phyloP scores from a whole-genome alignment of 2,797 vertebrate species.

The Rhincodon typus region DNA sequence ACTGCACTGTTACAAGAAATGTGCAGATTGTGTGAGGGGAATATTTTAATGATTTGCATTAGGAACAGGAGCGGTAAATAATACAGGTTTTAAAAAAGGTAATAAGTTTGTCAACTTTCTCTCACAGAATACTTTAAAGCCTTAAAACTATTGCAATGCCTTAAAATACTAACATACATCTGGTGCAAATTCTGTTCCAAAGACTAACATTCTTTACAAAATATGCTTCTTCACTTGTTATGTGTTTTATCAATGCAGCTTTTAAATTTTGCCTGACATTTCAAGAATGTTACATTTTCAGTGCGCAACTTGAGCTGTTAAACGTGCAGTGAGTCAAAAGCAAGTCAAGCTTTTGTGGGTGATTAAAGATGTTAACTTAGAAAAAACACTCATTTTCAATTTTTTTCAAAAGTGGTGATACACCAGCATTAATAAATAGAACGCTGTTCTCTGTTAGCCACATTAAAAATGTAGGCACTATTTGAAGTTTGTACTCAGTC shows the following conservation, averaged over 20 bases:
- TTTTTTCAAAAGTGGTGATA: neutral
- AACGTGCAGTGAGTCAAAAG: neutral
- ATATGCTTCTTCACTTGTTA: neutral
- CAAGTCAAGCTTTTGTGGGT: neutral
- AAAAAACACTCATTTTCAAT: too few species aligned
- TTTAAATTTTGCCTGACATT: neutral
- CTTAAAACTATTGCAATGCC: neutral
- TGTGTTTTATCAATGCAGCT: neutral
- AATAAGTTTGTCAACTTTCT: neutral
- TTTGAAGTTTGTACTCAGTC: neutral
- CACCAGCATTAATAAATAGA: neutral
- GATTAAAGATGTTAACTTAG: neutral
- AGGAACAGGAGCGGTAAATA: neutral
- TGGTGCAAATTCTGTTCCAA: neutral
- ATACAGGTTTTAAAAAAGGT: neutral
- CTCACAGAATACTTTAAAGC: neutral
- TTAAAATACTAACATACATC: neutral
- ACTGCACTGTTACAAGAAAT: neutral
- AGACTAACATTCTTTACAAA: too few species aligned
- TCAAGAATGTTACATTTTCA: neutral
- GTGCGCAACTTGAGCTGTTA: neutral
- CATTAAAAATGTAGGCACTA: neutral
- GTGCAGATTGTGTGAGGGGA: neutral
- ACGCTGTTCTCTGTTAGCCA: neutral
- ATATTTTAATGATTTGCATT: neutral